phyloP scores from a whole-genome alignment of 2,797 vertebrate genomes.

The Catostomus latipinnis region DNA sequence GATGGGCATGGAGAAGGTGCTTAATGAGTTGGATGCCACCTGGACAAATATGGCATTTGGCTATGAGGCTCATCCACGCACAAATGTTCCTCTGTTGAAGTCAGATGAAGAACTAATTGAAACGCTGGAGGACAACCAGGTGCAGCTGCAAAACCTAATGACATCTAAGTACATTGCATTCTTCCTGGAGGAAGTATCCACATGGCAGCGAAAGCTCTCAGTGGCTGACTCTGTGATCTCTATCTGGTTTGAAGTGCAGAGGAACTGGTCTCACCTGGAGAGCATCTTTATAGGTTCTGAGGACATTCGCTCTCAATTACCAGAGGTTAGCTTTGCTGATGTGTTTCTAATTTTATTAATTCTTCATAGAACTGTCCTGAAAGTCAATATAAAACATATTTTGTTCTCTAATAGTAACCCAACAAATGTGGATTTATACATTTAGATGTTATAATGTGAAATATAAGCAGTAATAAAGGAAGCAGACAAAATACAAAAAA shows the following conservation, averaged over 20 bases:
- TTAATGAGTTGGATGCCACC: constrained; percentile 87
- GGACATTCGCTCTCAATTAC: constrained; percentile 92
- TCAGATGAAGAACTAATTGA: constrained; percentile 89
- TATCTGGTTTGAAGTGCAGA: constrained; percentile 94
- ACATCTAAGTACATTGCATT: constrained; percentile 87
- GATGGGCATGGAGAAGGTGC: constrained; percentile 93
- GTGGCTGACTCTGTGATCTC: constrained; percentile 84
- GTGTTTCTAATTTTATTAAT: not conserved
- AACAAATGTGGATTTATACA: not conserved
- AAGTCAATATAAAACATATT: not conserved
- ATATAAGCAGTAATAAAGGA: constrained; percentile 16
- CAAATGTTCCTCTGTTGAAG: constrained; percentile 80
- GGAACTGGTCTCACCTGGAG: constrained; percentile 92
- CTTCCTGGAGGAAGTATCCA: constrained; percentile 91
- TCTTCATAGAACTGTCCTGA: not conserved
- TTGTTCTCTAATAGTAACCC: not conserved
- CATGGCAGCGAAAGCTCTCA: constrained; percentile 90
- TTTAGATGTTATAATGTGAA: constrained; percentile 4
- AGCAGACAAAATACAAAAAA: not conserved
- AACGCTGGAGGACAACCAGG: constrained; percentile 94
- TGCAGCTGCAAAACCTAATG: constrained; percentile 90
- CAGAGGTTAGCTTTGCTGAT: constrained; percentile 79
- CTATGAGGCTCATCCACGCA: constrained; percentile 85
- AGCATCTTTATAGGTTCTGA: constrained; percentile 96
- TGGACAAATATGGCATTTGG: constrained; percentile 91